Percentiles rank a stretch among this genome's conserved stretches.
phyloP scores from a whole-genome alignment of 1,140 invertebrate species.

The Euschistus heros region DNA sequence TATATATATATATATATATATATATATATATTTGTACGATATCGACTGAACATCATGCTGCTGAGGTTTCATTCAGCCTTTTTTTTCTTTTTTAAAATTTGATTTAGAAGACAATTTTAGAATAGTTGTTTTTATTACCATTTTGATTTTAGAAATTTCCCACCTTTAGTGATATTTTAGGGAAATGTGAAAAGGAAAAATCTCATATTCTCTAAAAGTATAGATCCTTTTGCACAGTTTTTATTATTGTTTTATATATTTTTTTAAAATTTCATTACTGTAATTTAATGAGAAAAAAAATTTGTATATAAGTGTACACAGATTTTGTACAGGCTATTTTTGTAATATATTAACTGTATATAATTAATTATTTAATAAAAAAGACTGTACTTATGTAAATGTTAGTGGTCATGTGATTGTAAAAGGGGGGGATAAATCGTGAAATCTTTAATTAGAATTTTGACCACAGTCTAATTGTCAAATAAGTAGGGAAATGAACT shows the following conservation, averaged over 20 bases:
- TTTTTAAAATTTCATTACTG: conserved; percentile 17
- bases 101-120: conserved; percentile 2
- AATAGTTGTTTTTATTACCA: conserved; percentile 6
- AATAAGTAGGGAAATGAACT: conserved; percentile 3
- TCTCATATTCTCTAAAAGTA: conserved; percentile 20
- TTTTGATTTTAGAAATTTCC: conserved; percentile 12
- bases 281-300: conserved; percentile 19
- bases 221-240: conserved; percentile 8
- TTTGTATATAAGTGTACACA: conserved; percentile 19
- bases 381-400: conserved; percentile 28
- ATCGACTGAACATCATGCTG: background rate
- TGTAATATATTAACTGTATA: conserved; percentile 12
- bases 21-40: conserved; percentile 3
- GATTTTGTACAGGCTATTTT: conserved; percentile 22
- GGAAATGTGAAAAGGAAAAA: conserved; percentile 1
- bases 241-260: conserved; percentile 17
- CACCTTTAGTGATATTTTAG: background rate
- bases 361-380: conserved; percentile 15
- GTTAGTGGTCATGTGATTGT: conserved; percentile 17
- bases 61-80: background rate
- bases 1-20: background rate
- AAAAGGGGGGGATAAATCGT: background rate
- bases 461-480: background rate
- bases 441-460: background rate
- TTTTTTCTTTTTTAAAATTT: background rate